Evolutionary conservation across 2,113 vertebrate genomes (phyloP).

Genomic region (Canis aureus): DNA sequence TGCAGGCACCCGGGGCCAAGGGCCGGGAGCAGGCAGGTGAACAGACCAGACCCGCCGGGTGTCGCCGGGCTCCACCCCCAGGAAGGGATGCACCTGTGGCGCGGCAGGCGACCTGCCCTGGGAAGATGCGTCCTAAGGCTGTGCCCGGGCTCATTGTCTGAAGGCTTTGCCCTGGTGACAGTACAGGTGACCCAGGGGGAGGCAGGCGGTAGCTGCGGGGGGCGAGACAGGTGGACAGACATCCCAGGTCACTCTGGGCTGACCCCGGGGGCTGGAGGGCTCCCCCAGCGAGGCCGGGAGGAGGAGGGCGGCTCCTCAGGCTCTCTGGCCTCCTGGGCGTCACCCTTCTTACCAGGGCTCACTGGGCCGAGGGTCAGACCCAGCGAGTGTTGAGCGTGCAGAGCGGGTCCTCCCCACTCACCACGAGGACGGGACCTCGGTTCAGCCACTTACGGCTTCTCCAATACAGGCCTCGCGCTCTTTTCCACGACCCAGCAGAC

Average conservation of each 20-base stretch:
- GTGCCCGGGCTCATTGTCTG: too few relatives aligned
- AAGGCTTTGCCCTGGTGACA: not conserved
- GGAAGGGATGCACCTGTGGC: too few relatives aligned
- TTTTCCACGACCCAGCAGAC: not conserved
- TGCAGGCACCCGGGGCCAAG: too few relatives aligned
- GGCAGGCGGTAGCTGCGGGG: not conserved
- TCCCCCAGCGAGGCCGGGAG: not conserved
- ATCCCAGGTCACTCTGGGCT: accelerated
- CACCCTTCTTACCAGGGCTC: not conserved
- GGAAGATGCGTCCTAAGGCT: too few relatives aligned
- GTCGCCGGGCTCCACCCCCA: too few relatives aligned
- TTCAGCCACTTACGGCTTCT: not conserved
- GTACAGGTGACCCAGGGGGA: not conserved
- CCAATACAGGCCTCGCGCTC: accelerated
- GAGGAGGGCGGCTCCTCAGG: not conserved
- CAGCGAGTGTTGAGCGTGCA: not conserved
- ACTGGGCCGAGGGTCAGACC: not conserved
- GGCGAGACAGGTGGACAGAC: too few relatives aligned
- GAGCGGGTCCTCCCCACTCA: not conserved
- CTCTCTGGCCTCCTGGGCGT: not conserved
- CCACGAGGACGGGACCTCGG: too few relatives aligned
- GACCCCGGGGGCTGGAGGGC: not conserved
- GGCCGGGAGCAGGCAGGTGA: too few relatives aligned
- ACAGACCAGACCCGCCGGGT: too few relatives aligned
- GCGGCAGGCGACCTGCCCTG: too few relatives aligned